Evolutionary conservation across 2,888 invertebrate genomes (phyloP).

Genomic region (Meiosimyza platycephala): DNA sequence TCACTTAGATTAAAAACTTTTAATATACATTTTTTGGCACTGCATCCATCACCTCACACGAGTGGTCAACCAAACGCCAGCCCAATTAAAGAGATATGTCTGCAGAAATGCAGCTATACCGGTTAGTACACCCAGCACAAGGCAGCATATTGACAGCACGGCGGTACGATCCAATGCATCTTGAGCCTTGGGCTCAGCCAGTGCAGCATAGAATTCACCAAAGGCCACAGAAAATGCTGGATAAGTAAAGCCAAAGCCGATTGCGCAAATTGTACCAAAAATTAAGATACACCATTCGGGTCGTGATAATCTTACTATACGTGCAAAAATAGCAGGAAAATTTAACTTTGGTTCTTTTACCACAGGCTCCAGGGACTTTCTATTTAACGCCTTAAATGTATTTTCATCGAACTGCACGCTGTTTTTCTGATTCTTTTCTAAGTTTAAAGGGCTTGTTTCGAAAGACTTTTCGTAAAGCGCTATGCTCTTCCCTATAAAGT

Average conservation of each 20-base stretch:
- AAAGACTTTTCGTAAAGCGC: slow-evolving; percentile 64
- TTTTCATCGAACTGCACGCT: slow-evolving; percentile 57
- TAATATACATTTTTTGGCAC: not conserved
- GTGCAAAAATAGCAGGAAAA: slow-evolving; percentile 63
- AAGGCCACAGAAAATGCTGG: slow-evolving; percentile 82
- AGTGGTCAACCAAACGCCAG: slow-evolving; percentile 81
- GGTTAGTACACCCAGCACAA: slow-evolving; percentile 74
- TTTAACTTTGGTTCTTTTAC: slow-evolving; percentile 62
- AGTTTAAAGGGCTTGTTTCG: slow-evolving; percentile 61
- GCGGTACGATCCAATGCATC: slow-evolving; percentile 72
- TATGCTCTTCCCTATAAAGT: slow-evolving; percentile 55
- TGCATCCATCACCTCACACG: slow-evolving; percentile 67
- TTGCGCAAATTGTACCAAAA: slow-evolving; percentile 74
- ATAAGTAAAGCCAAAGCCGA: slow-evolving; percentile 77
- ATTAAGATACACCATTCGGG: slow-evolving; percentile 78
- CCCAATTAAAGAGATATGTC: slow-evolving; percentile 79
- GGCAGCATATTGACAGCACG: slow-evolving; percentile 74
- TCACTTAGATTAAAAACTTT: not conserved
- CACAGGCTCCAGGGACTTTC: not conserved
- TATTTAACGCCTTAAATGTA: slow-evolving; percentile 41
- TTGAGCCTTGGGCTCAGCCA: slow-evolving; percentile 72
- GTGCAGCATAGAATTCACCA: slow-evolving; percentile 81
- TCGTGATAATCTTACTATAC: slow-evolving; percentile 74
- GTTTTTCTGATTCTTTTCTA: slow-evolving; percentile 63
- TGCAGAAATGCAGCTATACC: slow-evolving; percentile 77